Evolutionary conservation across 1,140 invertebrate genomes (phyloP).

Genomic region (Diuraphis noxia): DNA sequence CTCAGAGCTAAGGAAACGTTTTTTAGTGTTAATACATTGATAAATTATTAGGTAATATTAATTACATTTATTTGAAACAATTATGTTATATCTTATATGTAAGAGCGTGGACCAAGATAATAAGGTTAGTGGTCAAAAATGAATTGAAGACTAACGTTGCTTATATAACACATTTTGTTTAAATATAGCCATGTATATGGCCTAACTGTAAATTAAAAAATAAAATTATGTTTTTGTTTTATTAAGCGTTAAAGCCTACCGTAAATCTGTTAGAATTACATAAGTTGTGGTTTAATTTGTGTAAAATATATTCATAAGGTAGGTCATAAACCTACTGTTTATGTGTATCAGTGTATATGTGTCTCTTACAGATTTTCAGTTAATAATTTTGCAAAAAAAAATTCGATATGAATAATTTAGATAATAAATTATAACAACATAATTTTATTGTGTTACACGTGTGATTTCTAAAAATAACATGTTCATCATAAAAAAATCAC

Average conservation of each 20-base stretch:
- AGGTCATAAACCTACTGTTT: no score
- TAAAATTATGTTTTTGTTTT: not conserved
- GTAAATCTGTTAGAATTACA: not conserved
- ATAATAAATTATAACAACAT: not conserved
- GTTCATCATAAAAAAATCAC: constrained; percentile 3
- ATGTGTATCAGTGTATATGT: not conserved
- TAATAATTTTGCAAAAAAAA: not conserved
- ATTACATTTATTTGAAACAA: no score
- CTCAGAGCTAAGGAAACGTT: no score
- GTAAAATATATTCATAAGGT: not conserved
- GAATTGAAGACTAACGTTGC: no score
- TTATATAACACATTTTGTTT: not conserved
- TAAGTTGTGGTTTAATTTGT: not conserved
- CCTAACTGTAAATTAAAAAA: not conserved
- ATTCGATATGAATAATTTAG: not conserved
- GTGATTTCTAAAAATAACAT: not conserved
- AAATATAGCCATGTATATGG: not conserved
- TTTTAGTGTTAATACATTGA: no score
- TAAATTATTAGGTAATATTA: no score
- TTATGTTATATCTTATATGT: no score
- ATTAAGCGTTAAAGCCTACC: not conserved
- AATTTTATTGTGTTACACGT: not conserved
- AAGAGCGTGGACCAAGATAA: no score
- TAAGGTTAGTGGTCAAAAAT: no score
- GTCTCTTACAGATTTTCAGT: not conserved